These are phyloP conservation scores for Crotophaga sulcirostris DNA, from an alignment of 2,113 vertebrate genomes.

Conservation along the genomic window DNA sequence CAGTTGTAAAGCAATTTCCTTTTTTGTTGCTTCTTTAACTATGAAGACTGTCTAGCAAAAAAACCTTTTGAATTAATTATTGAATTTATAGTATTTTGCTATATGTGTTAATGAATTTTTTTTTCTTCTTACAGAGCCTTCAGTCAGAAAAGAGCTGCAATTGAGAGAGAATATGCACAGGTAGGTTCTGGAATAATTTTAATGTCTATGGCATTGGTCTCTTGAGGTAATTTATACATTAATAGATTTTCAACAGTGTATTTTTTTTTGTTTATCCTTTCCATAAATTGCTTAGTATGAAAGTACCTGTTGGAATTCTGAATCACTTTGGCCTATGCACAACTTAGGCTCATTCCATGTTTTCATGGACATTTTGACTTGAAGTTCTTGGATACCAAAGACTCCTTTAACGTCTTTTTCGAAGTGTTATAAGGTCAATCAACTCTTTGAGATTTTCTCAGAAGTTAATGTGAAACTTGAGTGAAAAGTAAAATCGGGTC, in stretches of 20 bases:
- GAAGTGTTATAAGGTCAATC: background rate
- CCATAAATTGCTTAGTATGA: fast-evolving
- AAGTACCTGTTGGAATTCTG: background rate
- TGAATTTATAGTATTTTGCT: background rate
- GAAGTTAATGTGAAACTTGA: background rate
- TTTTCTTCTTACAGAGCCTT: slow-evolving; percentile 84
- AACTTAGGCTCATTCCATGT: background rate
- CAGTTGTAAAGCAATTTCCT: background rate
- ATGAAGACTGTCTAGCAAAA: background rate
- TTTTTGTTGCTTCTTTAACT: background rate
- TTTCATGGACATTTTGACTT: background rate
- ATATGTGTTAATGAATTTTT: background rate
- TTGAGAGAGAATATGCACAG: slow-evolving; percentile 97
- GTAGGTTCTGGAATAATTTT: slow-evolving; percentile 70
- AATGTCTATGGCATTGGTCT: background rate
- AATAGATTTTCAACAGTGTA: background rate
- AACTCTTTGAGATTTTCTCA: background rate
- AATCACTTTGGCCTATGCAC: background rate
- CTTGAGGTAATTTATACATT: background rate
- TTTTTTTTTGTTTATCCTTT: background rate
- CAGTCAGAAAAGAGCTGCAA: slow-evolving; percentile 95
- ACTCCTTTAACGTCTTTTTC: background rate
- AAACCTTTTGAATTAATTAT: background rate
- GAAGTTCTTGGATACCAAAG: background rate
- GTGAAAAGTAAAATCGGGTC: slow-evolving; percentile 4